Percentiles rank a stretch among this genome's conserved stretches.
These are phyloP conservation scores for Agelaius tricolor DNA, from an alignment of 2,113 vertebrate species.

Conservation along the genomic window DNA sequence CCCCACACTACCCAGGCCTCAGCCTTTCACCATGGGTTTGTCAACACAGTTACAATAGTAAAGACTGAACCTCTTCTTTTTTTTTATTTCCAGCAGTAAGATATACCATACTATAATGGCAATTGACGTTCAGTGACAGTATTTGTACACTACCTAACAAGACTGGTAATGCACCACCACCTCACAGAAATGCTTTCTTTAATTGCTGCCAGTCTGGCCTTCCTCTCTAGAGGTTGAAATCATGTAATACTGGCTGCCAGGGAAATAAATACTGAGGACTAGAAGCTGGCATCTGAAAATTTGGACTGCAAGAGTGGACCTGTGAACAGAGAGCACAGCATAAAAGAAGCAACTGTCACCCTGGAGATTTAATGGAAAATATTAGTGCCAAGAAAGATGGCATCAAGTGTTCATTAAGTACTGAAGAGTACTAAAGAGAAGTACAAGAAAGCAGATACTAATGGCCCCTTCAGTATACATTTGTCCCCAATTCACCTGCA, in stretches of 20 bases:
- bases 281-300: neutral
- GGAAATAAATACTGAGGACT: neutral
- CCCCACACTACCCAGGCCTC: neutral
- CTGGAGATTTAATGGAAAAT: neutral
- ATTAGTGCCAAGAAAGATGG: neutral
- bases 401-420: neutral
- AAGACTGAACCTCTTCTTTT: neutral
- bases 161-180: neutral
- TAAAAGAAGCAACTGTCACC: neutral
- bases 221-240: neutral
- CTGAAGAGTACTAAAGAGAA: rapidly evolving
- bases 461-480: neutral
- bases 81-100: neutral
- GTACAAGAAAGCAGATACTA: neutral
- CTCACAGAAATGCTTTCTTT: neutral
- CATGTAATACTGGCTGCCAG: neutral
- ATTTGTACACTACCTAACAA: neutral
- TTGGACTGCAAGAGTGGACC: neutral
- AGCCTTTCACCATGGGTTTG: neutral
- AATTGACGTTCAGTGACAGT: neutral
- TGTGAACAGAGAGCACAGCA: neutral
- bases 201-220: neutral
- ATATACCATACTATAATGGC: neutral
- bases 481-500: neutral
- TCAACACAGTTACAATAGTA: neutral